Evolutionary conservation across 2,797 vertebrate species (phyloP).

Genomic region (Takifugu rubripes): DNA sequence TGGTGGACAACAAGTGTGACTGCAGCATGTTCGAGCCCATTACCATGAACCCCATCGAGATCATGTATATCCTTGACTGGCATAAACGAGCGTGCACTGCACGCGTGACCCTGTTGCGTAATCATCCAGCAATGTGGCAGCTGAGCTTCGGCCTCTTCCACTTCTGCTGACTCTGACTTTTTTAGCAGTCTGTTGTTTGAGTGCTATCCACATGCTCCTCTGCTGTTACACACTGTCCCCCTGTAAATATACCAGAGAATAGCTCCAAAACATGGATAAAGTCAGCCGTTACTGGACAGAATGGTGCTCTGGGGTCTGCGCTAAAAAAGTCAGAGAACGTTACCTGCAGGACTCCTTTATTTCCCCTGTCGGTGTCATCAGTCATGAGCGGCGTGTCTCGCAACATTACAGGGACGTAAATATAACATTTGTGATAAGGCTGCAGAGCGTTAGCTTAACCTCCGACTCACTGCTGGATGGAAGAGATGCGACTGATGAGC

Average conservation of each 20-base stretch:
- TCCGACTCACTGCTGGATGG: slow-evolving; percentile 30
- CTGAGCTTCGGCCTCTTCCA: not conserved
- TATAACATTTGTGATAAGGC: slow-evolving; percentile 30
- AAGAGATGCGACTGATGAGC: slow-evolving; percentile 31
- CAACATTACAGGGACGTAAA: slow-evolving; percentile 17
- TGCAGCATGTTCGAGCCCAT: slow-evolving; percentile 86
- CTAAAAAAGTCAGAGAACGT: not conserved
- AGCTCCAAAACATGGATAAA: too few species aligned
- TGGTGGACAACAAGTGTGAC: slow-evolving; percentile 93
- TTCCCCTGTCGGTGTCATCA: slow-evolving; percentile 12
- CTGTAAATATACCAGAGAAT: too few species aligned
- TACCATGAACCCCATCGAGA: slow-evolving; percentile 96
- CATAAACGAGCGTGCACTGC: slow-evolving; percentile 2
- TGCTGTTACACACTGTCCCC: too few species aligned
- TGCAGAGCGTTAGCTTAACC: slow-evolving; percentile 38
- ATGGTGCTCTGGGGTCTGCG: not conserved
- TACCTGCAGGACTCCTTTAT: not conserved
- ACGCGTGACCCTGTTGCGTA: not conserved
- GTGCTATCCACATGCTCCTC: too few species aligned
- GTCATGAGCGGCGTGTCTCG: slow-evolving; percentile 20
- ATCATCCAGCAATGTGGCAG: not conserved
- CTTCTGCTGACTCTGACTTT: too few species aligned
- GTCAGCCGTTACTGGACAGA: too few species aligned
- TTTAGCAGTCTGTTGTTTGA: too few species aligned
- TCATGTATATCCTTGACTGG: slow-evolving; percentile 97